Base-by-base conservation (phyloP, 30 jellyfish, hydroid and myxozoan species). In the Haliclystus octoradiatus region DNA sequence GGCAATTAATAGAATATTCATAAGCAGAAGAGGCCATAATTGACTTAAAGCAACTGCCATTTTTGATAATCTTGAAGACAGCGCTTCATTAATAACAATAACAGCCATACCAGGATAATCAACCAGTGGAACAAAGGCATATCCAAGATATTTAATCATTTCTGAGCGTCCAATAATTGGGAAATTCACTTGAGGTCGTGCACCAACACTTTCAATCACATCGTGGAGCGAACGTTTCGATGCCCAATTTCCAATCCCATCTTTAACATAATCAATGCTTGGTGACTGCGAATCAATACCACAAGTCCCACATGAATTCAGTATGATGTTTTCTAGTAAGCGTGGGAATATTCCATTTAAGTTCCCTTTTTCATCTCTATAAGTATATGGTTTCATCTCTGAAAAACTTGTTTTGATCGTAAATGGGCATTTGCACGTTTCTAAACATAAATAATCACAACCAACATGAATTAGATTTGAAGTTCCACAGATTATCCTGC, bases 381-480 rank as follows among this genome's bases (percentile, higher is more conserved):
- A 81, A 29, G 65, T 66, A 33, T 81, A 81, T 2, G 94, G 94
- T 2, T 25, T 62, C 9, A 50, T 19, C 3, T 52, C 34, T 14
- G 84, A 73, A 50, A 62, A 88, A 70, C 75, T 88, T 25, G 93
- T 88, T 66, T 76, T 65, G 12, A 88, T 79, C 1, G 33, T 52
- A 1, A 32, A 78, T 46, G 97, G 97, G 78, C 97, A 88, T 34
- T 84, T n/a, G 69, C 97, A 88, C 3, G 97, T 80, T 14, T 33
- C 94, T 80, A 64, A 2, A 57, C 53, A 13, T 28, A 65, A 3
- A 30, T 24, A 49, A 33, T 7, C 34, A 35, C 23, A 9, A 65
- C 25, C 23, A 26, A 31, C 23, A 13, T 9, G 70, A 26, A 26
- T 5, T 28, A 26, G 7, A 12, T 23, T 28, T 7, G 24, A 57